Base-by-base conservation (phyloP, 2,888 invertebrate species). In the Iphiclides podalirius region DNA sequence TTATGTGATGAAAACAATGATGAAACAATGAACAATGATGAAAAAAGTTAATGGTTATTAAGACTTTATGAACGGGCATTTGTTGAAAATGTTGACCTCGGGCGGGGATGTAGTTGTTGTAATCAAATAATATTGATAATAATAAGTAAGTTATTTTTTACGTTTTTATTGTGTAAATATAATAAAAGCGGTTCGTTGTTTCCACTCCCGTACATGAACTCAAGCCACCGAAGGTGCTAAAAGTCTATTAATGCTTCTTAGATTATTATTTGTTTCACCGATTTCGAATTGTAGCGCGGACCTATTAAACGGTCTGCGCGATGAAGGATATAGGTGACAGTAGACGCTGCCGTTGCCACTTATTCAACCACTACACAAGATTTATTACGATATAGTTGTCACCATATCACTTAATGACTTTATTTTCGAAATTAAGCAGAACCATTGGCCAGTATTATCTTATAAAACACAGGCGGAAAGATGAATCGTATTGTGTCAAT, bases 121-220 rank as follows among this genome's bases (percentile, higher is more conserved):
- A 87, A 80, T 85, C 87, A 79, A 84, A 87, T 81, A 75, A 79
- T 76, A 78, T 86, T 87, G 85, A 87, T 88, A 86, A 88, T 87
- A 84, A 83, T 84, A 87, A 86, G 86, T 87, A 87, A 87, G 87
- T 87, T 89, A 87, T 89, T 89, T 89, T 88, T 87, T 87, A 89
- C 89, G 86, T 88, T 86, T 87, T 85, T 84, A 87, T 82, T 75
- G 84, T 84, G 83, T 86, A 86, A 81, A 86, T 83, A 85, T 75
- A 79, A 80, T 82, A 82, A 72, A 74, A 74, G 75, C 70, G 73
- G 79, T 84, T 84, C 76, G 79, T 84, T 84, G 71, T 81, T 78
- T 82, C 82, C 80, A 79, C 67, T 79, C 75, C 78, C 80, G 73
- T 76, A 73, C n/a, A n/a, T 68, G 26, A 26, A 26, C 78, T 67